Evolutionary conservation across 2,113 vertebrate species (phyloP).

Genomic region (Crypturellus undulatus): DNA sequence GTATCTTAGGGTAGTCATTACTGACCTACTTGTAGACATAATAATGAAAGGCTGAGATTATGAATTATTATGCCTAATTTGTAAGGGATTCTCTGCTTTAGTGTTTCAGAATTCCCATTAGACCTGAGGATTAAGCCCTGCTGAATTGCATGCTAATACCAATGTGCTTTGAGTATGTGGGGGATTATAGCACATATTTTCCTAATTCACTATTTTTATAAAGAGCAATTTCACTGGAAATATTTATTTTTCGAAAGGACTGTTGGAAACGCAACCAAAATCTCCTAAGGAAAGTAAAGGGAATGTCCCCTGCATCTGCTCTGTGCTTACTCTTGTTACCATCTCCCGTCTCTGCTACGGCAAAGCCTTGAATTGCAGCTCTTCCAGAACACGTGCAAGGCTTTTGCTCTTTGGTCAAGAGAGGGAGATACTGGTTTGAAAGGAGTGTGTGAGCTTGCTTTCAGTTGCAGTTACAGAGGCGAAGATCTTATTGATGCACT

Average conservation of each 20-base stretch:
- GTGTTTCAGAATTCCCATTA: conserved; percentile 53
- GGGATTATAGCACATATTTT: conserved; percentile 36
- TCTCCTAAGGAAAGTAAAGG: neutral
- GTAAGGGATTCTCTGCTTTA: conserved; percentile 66
- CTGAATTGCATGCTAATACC: conserved; percentile 45
- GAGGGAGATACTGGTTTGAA: neutral
- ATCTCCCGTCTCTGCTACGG: neutral
- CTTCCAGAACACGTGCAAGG: neutral
- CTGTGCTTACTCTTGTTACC: neutral
- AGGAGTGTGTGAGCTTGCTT: neutral
- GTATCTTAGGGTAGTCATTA: conserved; percentile 1
- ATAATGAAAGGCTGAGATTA: conserved; percentile 49
- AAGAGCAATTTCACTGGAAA: conserved; percentile 42
- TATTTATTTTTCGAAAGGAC: conserved; percentile 22
- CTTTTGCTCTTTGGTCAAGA: neutral
- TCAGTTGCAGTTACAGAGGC: neutral
- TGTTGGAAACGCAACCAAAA: neutral
- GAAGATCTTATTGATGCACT: neutral
- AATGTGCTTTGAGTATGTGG: conserved; percentile 39
- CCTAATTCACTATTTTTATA: conserved; percentile 37
- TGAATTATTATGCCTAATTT: conserved; percentile 66
- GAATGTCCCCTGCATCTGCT: neutral
- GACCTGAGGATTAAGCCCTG: conserved; percentile 38
- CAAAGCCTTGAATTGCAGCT: neutral
- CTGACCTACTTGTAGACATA: conserved; percentile 62